Evolutionary conservation across 2,797 vertebrate species (phyloP), one percentile per base, ranked within the genome.

Genomic region (Xiphophorus birchmanni): DNA sequence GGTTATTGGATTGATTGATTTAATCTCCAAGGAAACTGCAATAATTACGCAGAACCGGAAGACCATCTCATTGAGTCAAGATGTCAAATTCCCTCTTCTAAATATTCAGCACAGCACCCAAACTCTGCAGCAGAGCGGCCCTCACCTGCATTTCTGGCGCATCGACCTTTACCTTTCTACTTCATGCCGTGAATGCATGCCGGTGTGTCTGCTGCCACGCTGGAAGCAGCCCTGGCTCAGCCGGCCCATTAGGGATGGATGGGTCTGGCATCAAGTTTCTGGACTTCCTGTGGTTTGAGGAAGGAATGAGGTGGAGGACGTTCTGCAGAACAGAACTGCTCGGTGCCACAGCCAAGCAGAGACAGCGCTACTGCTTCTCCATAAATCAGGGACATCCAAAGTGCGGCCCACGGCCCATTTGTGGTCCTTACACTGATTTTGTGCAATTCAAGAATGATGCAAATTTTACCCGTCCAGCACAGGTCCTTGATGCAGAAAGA

Each of bases 241-340:
- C 79, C 82, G 87, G 67, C 84, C 85, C 89, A 91, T 93, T 91
- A 88, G 90, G 82, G 86, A 91, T 90, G 86, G 89, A 93, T 91
- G 89, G 87, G 89, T 91, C 91, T 93, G 91, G 90, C 86, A 74
- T 76, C 29, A 82, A 87, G 83, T 47, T 77, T 90, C 72, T 91
- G 85, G 86, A 90, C 88, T 91, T 92, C 90, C 89, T 91, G 87
- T 75, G 73, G 84, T 54, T 80, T n/a, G 80, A 80, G 86, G 86
- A 81, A 69, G 80, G 89, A 91, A 90, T 82, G 87, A 88, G 85
- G 60, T 52, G 88, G 77, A 88, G 88, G 84, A 90, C 86, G 82
- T 80, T 83, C 88, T 86, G 82, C 78, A 87, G 84, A 91, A 86
- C 44, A 86, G 84, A 91, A 75, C 79, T 74, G 81, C 84, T 88